Percentiles rank a stretch among this genome's conserved stretches.
These are phyloP conservation scores for Lucilia cuprina DNA, from an alignment of 1,140 invertebrate genomes.

Conservation along the genomic window DNA sequence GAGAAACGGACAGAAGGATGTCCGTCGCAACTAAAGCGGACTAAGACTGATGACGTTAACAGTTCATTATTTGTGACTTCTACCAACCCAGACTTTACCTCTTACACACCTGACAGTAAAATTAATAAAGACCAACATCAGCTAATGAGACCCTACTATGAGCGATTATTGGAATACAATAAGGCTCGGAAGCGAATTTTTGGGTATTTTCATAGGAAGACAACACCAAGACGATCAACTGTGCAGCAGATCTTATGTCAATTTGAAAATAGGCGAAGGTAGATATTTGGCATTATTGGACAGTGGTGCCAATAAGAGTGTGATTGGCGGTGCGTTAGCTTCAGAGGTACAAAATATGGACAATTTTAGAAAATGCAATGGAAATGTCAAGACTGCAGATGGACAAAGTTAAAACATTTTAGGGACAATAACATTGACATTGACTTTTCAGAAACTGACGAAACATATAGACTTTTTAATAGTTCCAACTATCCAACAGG, in stretches of 20 bases:
- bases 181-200: too few relatives aligned
- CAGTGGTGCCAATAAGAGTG: not conserved
- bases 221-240: not conserved
- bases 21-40: not conserved
- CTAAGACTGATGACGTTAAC: too few relatives aligned
- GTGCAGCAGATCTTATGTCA: not conserved
- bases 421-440: not conserved
- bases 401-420: not conserved
- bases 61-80: too few relatives aligned
- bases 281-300: not conserved
- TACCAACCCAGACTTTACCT: too few relatives aligned
- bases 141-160: not conserved
- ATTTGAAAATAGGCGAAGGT: not conserved
- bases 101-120: not conserved
- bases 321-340: not conserved
- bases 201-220: too few relatives aligned
- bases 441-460: not conserved
- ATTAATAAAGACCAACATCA: not conserved
- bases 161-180: not conserved
- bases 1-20: constrained; percentile 4
- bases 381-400: not conserved
- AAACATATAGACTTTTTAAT: not conserved
- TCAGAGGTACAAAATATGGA: not conserved
- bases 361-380: not conserved
- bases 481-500: not conserved